These are phyloP conservation scores for Pemphigus obesinymphae DNA, from an alignment of 1,140 invertebrate genomes.

Conservation along the genomic window DNA sequence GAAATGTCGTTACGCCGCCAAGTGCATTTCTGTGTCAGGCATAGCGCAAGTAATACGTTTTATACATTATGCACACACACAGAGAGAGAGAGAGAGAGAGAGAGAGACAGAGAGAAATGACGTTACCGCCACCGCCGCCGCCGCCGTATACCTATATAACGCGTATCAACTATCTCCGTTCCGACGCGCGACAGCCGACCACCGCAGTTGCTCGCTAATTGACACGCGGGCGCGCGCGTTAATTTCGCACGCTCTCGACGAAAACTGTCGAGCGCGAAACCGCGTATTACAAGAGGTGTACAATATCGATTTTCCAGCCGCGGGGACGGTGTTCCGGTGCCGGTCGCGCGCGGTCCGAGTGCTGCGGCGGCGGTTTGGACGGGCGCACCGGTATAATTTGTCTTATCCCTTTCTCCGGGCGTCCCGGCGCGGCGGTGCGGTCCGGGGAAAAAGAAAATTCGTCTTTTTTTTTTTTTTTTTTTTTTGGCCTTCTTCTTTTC, in stretches of 20 bases:
- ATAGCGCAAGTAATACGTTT: no score
- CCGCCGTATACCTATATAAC: no score
- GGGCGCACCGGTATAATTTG: not conserved
- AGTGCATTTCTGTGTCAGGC: constrained; percentile 11
- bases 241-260: not conserved
- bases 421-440: not conserved
- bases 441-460: not conserved
- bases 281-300: no score
- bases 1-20: not conserved
- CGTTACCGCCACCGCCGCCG: not conserved
- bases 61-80: not conserved
- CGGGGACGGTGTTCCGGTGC: not conserved
- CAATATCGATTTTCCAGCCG: constrained; percentile 7
- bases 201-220: no score
- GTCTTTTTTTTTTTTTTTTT: not conserved
- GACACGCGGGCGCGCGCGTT: no score
- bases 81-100: not conserved
- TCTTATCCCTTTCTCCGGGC: not conserved
- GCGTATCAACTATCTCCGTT: no score
- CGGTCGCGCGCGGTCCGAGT: not conserved
- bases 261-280: not conserved
- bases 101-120: not conserved
- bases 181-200: no score
- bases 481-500: no score
- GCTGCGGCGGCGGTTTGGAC: not conserved